A percentile compares a stretch with the other conserved stretches of the same genome.
Conservation (phyloP, 1,140 invertebrate species). For the Pogonus chalceus region DNA sequence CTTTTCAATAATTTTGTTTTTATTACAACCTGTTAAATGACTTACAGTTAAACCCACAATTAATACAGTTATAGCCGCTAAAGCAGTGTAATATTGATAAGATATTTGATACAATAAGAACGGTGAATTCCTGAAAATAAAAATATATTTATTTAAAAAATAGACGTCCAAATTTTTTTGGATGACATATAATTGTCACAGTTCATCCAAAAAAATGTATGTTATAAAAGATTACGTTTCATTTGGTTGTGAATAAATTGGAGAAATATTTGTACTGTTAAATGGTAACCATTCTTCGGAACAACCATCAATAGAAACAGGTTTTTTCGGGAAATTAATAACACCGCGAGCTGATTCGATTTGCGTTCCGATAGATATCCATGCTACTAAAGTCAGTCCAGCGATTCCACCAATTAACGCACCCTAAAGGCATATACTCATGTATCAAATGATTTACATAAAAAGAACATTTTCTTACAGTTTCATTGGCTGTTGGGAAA, state of each 20-base stretch:
- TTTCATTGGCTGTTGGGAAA: conserved; percentile 58
- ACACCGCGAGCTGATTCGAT: conserved; percentile 53
- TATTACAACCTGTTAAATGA: conserved; percentile 28
- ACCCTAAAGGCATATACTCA: conserved; percentile 46
- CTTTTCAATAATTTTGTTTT: conserved; percentile 27
- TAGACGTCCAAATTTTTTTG: background rate
- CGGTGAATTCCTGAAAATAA: conserved; percentile 16
- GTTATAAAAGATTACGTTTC: background rate
- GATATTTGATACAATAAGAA: conserved; percentile 53
- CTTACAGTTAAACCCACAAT: conserved; percentile 45
- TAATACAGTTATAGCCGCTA: conserved; percentile 56
- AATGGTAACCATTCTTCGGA: conserved; percentile 34
- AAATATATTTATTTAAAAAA: conserved; percentile 11
- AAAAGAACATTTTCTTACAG: conserved; percentile 38
- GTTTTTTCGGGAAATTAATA: conserved; percentile 46
- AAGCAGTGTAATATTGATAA: conserved; percentile 56
- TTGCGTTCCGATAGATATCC: conserved; percentile 79
- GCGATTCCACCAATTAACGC: conserved; percentile 61
- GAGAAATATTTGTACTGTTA: background rate
- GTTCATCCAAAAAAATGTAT: background rate
- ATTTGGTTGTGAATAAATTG: background rate
- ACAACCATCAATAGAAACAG: conserved; percentile 51
- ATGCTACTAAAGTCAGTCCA: conserved; percentile 61
- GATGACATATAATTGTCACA: background rate
- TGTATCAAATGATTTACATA: no score